Base-by-base conservation (phyloP, 2,888 invertebrate genomes). In the Drosophila limbata region DNA sequence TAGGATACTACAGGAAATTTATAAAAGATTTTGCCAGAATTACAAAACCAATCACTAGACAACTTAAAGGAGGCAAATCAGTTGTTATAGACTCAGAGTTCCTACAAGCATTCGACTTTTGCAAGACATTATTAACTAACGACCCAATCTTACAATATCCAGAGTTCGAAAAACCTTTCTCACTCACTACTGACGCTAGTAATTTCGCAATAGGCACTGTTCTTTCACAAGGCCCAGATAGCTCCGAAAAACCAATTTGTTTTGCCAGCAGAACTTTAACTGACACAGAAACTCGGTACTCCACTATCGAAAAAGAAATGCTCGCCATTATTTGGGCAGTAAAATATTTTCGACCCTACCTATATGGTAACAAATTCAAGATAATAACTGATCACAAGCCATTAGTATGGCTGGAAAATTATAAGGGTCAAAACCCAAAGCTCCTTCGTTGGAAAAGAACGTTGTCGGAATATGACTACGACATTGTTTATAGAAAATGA, bases 351-450 rank as follows among this genome's bases (percentile, higher is more conserved):
- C n/a, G n/a, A n/a, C n/a, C 33, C 0, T 48, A 48, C 33, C 17
- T 48, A 0, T 33, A 5, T 17, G 33, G 17, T 2, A 15, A 17
- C 10, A 47, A 5, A 6, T 47, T 47, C 28, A 47, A n/a, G 6
- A 47, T 47, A 15, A 11, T 90, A 1, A 93, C 92, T 0, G 92
- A 93, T 52, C 92, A 93, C 63, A 75, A 86, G 61, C 91, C 91
- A 0, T 56, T 92, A 8, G 44, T 53, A 0, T 67, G 71, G 63
- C 13, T 69, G 4, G 51, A 52, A 10, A 81, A 77, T 21, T 45
- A 68, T 5, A 62, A 74, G 19, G 55, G 55, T 25, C 63, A 55
- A 21, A 63, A 64, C 15, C 51, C 60, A 3, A 71, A 71, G 33
- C 3, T 72, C 0, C 17, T 64, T 6, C 56, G 66, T 13, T 76